Conservation (phyloP, 2,113 vertebrate species). For the Eretmochelys imbricata region DNA sequence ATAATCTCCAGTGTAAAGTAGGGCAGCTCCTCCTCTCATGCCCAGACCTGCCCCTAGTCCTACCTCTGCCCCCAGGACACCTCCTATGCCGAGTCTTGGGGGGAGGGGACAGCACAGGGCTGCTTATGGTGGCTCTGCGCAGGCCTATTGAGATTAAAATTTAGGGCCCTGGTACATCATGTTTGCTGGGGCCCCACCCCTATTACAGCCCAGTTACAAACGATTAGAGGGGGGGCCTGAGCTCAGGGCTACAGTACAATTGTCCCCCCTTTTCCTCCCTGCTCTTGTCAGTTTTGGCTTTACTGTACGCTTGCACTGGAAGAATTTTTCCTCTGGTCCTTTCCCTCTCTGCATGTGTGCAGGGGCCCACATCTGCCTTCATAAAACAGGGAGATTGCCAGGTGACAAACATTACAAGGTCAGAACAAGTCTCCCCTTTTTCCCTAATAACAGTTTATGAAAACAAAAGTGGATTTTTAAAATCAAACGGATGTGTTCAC, state of each 20-base stretch:
- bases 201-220: neutral
- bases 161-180: neutral
- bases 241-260: rapidly evolving
- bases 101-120: too few species aligned
- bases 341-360: neutral
- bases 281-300: neutral
- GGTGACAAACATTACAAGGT: neutral
- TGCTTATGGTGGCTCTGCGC: neutral
- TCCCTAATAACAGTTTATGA: neutral
- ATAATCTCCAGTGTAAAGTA: neutral
- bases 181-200: neutral
- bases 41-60: neutral
- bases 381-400: neutral
- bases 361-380: neutral
- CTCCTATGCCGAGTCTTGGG: neutral
- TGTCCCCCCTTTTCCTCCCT: neutral
- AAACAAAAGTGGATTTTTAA: neutral
- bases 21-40: rapidly evolving
- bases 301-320: neutral
- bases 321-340: neutral
- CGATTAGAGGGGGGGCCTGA: neutral
- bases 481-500: neutral
- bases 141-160: neutral
- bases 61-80: neutral
- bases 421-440: neutral